Conservation (phyloP, 2,113 vertebrate genomes). For the Illadopsis cleaveri region DNA sequence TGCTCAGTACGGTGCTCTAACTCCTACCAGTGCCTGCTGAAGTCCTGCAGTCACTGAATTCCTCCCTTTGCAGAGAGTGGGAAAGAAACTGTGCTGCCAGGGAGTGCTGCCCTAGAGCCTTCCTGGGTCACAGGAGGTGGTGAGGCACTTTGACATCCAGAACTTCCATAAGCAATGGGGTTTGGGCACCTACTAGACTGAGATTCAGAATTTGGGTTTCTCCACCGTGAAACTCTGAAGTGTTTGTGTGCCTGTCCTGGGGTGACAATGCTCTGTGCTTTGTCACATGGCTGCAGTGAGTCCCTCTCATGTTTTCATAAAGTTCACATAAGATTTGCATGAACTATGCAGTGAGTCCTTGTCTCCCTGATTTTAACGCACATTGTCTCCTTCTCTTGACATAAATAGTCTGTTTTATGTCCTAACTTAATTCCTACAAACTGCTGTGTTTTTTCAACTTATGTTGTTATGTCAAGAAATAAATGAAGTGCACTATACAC, state of each 20-base stretch:
- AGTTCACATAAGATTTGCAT: not conserved
- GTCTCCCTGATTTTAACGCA: not conserved
- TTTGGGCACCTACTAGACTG: not conserved
- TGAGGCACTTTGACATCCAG: not conserved
- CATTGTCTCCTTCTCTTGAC: constrained; percentile 40
- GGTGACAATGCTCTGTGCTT: not conserved
- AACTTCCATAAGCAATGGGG: not conserved
- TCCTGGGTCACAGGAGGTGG: not conserved
- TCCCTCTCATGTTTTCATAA: not conserved
- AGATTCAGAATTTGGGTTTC: not conserved
- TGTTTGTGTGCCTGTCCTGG: not conserved
- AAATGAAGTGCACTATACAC: constrained; percentile 9
- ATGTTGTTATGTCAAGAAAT: constrained; percentile 39
- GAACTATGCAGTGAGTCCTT: not conserved
- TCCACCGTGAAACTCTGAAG: not conserved
- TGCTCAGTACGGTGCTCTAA: not conserved
- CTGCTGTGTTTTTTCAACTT: constrained; percentile 33
- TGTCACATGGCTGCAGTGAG: not conserved
- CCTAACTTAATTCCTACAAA: constrained; percentile 54
- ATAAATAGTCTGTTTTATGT: constrained; percentile 39
- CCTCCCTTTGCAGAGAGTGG: not conserved
- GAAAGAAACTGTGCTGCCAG: not conserved
- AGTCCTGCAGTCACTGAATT: not conserved
- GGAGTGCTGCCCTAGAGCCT: not conserved
- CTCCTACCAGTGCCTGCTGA: not conserved